Conservation (phyloP, 2,888 invertebrate genomes). For the Drosophila hamatofila region DNA sequence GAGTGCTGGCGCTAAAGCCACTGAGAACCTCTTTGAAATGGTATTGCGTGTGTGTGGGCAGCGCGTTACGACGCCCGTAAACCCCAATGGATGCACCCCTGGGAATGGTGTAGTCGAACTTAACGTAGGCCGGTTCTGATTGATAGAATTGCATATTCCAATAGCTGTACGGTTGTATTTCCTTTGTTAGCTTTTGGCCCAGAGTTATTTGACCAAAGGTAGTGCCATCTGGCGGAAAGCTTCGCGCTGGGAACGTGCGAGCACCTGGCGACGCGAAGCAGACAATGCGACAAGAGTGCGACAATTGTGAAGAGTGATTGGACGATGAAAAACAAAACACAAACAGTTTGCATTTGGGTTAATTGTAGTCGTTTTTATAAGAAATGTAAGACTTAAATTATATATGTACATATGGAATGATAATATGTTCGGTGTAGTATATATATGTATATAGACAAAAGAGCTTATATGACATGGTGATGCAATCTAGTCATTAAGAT, state of each 20-base stretch:
- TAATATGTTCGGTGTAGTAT: neutral
- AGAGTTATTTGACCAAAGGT: constrained; percentile 95
- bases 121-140: constrained; percentile 96
- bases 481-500: neutral
- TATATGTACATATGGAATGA: neutral
- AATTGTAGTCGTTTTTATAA: constrained; percentile 19
- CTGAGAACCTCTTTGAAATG: constrained; percentile 97
- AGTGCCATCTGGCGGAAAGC: constrained; percentile 96
- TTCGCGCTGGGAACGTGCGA: constrained; percentile 94
- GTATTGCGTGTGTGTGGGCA: constrained; percentile 98
- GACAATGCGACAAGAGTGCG: constrained; percentile 9
- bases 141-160: constrained; percentile 99
- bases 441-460: neutral
- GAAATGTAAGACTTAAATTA: neutral
- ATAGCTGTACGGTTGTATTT: constrained; percentile 97
- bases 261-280: constrained; percentile 87
- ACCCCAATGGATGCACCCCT: constrained; percentile 97
- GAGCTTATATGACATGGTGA: neutral
- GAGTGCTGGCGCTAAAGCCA: constrained; percentile 94
- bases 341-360: constrained; percentile 45
- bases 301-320: constrained; percentile 27
- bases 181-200: constrained; percentile 94
- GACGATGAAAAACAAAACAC: constrained; percentile 41
- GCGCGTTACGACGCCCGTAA: constrained; percentile 96
- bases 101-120: constrained; percentile 97